phyloP scores from a whole-genome alignment of 2,113 vertebrate species.

The Brienomyrus brachyistius region DNA sequence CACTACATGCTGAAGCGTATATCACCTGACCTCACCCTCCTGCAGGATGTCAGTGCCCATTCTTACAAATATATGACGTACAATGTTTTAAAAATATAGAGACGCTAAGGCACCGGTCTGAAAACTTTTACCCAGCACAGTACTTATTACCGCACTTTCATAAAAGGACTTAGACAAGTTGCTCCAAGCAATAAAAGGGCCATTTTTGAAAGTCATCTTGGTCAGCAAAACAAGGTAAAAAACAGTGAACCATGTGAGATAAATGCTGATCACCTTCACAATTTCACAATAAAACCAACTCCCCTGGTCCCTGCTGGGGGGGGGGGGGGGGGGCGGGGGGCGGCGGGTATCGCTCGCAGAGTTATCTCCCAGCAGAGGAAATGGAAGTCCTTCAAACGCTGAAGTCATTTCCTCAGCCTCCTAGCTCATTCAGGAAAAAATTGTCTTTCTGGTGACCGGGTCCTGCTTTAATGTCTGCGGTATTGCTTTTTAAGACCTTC shows the following conservation, averaged over 20 bases:
- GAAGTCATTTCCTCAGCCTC: conserved; percentile 82
- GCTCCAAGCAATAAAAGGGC: not conserved
- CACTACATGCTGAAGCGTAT: not conserved
- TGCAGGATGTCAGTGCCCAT: not conserved
- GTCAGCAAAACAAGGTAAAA: conserved; percentile 18
- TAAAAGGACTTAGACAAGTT: conserved; percentile 1
- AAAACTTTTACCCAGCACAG: not conserved
- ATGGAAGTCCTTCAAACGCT: conserved; percentile 71
- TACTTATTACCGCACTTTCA: not conserved
- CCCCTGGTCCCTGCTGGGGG: conserved; percentile 65
- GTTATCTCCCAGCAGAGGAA: conserved; percentile 73
- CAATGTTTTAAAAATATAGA: not conserved
- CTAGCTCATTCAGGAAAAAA: conserved; percentile 64
- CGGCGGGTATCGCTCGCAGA: conserved; percentile 56
- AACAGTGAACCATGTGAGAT: not conserved
- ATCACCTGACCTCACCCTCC: not conserved
- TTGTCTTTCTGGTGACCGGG: conserved; percentile 67
- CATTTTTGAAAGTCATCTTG: conserved; percentile 1
- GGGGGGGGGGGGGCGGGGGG: conserved; percentile 48
- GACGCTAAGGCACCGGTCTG: not conserved
- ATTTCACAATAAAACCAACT: conserved; percentile 37
- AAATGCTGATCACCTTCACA: conserved; percentile 7
- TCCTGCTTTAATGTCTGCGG: conserved; percentile 65
- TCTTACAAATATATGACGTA: not conserved
- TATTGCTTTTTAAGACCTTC: conserved; percentile 56